Evolutionary conservation across 1,140 invertebrate species (phyloP), one percentile per base, ranked within the genome.

Genomic region (Gryon sp.): DNA sequence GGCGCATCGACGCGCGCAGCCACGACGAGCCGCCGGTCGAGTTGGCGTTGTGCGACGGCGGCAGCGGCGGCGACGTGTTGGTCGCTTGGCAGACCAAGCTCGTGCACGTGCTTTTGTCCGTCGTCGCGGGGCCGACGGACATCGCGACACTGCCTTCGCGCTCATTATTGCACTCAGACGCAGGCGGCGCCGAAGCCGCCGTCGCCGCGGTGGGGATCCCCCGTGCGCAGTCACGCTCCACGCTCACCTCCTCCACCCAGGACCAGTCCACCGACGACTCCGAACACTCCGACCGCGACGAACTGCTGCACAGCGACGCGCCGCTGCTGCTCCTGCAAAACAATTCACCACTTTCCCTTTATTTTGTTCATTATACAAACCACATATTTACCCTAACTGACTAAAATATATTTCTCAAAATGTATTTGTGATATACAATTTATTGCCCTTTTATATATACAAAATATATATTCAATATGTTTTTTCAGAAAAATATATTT

Each of bases 241-340:
- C n/a, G n/a, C n/a, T n/a, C n/a, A 88, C 73, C 72, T 88, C 86
- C 57, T 86, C 87, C 1, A 89, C 75, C 87, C 87, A 88, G 7
- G 87, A 89, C 87, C 87, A 89, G 78, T 89, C 87, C 11, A 89
- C 87, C 50, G 86, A 86, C 2, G 87, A 88, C n/a, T 87, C 82
- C 5, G 87, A 80, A 26, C 65, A 70, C 8, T 76, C 77, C 18
- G 63, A 78, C 18, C 66, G 68, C 14, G 69, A 73, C 32, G 66
- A 72, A 0, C 68, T 76, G 50, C 36, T 68, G 41, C 69, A 52
- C 8, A 34, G n/a, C n/a, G 43, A 52, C 52, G 66, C 16, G 55
- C 70, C n/a, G 16, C 41, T 63, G 50, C 36, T 70, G 65, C 50
- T 68, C 32, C 72, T 75, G 38, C n/a, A 52, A 68, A 50, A 38